Evolutionary conservation across 1,140 invertebrate species (phyloP).

Genomic region (Philotrypesis tridentata): DNA sequence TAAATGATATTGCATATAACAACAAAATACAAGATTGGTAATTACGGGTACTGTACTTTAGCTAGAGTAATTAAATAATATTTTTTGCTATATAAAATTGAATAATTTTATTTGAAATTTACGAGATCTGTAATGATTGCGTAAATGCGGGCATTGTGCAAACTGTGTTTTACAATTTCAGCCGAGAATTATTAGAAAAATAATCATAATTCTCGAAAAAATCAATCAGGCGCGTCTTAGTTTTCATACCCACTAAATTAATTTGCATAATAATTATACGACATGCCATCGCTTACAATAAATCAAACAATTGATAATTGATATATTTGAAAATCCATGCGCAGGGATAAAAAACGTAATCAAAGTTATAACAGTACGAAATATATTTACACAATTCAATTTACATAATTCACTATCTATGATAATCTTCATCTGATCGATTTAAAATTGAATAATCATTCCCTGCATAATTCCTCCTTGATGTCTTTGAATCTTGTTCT

Average conservation of each 20-base stretch:
- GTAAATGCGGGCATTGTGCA: not conserved
- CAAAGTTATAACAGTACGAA: not conserved
- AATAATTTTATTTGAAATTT: not conserved
- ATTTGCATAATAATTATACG: too few species aligned
- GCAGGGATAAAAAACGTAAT: too few species aligned
- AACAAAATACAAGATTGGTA: conserved; percentile 11
- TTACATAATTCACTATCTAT: not conserved
- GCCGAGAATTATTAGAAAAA: not conserved
- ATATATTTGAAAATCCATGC: too few species aligned
- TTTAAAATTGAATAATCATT: not conserved
- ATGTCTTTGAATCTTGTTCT: not conserved
- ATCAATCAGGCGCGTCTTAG: too few species aligned
- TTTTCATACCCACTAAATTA: too few species aligned
- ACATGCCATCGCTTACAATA: too few species aligned
- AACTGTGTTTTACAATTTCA: not conserved
- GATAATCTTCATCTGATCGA: not conserved
- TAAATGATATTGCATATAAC: not conserved
- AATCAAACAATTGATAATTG: too few species aligned
- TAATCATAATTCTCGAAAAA: not conserved
- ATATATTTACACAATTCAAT: conserved; percentile 17
- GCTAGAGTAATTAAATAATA: not conserved
- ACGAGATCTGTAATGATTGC: not conserved
- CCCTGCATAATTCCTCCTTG: not conserved
- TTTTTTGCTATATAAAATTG: not conserved
- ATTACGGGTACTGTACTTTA: conserved; percentile 2